A percentile compares a stretch with the other conserved stretches of the same genome.
Conservation (phyloP, 92 coral and sea anemone species). For the Zoanthus sansibaricus region DNA sequence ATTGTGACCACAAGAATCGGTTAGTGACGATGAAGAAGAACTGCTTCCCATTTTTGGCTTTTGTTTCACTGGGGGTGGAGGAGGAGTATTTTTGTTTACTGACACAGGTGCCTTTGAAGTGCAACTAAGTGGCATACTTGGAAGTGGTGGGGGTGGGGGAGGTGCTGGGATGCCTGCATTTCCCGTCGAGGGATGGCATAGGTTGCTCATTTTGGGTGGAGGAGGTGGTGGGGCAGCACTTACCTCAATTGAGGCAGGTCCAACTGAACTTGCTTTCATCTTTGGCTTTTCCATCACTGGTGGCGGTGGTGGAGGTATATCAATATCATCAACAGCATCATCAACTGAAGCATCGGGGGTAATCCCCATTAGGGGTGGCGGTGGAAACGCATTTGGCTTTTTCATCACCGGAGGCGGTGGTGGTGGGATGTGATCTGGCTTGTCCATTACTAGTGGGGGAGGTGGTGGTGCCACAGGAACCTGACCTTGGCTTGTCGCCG, state of each 20-base stretch:
- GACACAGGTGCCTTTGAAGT: conserved; percentile 41
- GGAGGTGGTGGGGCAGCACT: conserved; percentile 58
- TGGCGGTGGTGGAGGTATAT: conserved; percentile 75
- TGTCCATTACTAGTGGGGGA: conserved; percentile 19
- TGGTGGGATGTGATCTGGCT: background rate
- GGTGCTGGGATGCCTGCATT: conserved; percentile 34
- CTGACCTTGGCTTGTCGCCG: conserved; percentile 1
- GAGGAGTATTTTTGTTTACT: conserved; percentile 35
- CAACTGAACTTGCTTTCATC: conserved; percentile 42
- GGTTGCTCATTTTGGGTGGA: conserved; percentile 32
- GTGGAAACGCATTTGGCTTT: conserved; percentile 2
- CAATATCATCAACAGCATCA: conserved; percentile 36
- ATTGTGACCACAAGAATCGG: conserved; percentile 31
- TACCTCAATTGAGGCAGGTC: background rate
- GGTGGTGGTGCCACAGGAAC: conserved; percentile 34
- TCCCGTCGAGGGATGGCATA: conserved; percentile 7
- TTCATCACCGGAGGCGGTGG: conserved; percentile 25
- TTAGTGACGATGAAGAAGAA: conserved; percentile 27
- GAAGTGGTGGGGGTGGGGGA: conserved; percentile 45
- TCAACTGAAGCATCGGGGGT: conserved; percentile 55
- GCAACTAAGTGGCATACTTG: background rate
- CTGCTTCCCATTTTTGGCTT: conserved; percentile 63
- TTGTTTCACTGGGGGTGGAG: conserved; percentile 73
- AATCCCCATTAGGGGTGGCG: conserved; percentile 48
- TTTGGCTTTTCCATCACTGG: conserved; percentile 75